Conservation (phyloP, 2,113 vertebrate genomes). For the Barbus barbus region DNA sequence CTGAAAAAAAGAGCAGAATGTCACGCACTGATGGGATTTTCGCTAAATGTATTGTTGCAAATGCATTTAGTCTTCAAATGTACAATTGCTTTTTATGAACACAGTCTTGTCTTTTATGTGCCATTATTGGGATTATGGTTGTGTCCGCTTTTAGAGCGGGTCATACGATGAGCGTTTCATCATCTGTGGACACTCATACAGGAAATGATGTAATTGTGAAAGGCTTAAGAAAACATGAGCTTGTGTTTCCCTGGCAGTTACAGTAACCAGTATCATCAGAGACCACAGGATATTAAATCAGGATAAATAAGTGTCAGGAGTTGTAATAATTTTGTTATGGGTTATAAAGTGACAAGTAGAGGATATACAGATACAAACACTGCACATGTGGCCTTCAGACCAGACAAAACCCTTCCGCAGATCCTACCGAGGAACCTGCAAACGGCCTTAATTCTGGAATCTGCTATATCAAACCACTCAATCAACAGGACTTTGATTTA, state of each 20-base stretch:
- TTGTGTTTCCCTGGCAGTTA: conserved; percentile 17
- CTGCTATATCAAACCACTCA: conserved; percentile 11
- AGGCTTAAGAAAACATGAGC: conserved; percentile 24
- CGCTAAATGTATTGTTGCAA: conserved; percentile 4
- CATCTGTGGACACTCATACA: conserved; percentile 22
- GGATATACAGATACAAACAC: conserved; percentile 30
- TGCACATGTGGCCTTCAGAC: conserved; percentile 21
- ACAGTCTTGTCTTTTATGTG: background rate
- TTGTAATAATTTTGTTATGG: conserved; percentile 36
- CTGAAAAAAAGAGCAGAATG: conserved; percentile 17
- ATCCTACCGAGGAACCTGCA: background rate
- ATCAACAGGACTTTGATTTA: conserved; percentile 25
- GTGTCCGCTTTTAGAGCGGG: conserved; percentile 18
- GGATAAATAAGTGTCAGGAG: conserved; percentile 31
- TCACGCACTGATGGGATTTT: conserved; percentile 14
- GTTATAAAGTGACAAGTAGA: conserved; percentile 25
- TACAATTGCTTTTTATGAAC: no score
- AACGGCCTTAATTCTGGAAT: conserved; percentile 12
- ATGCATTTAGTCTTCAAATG: no score
- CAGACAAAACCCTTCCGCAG: background rate
- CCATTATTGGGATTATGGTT: conserved; percentile 3
- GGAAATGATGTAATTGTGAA: conserved; percentile 40
- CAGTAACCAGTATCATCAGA: conserved; percentile 17
- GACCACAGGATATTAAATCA: conserved; percentile 36
- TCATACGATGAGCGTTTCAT: conserved; percentile 26